Percentiles rank a stretch among this genome's conserved stretches.
These are phyloP conservation scores for Pyrgilauda ruficollis DNA, from an alignment of 2,113 vertebrate species.

Conservation along the genomic window DNA sequence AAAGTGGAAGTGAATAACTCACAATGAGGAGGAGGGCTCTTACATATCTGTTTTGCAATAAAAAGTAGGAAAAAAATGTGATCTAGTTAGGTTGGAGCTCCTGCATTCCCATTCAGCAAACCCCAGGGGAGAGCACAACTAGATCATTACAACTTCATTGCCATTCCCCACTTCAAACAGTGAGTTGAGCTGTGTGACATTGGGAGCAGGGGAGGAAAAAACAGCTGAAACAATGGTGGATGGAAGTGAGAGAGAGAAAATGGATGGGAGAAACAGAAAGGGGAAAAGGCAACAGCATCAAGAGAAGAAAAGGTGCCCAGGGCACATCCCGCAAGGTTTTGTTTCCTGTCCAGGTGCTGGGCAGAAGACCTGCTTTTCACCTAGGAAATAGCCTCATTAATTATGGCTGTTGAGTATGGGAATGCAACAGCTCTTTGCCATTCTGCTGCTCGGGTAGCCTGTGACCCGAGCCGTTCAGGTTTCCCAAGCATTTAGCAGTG, in stretches of 20 bases:
- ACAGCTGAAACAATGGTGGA: not conserved
- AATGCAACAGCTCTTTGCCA: slow-evolving; percentile 17
- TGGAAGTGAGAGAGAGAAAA: not conserved
- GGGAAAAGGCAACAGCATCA: not conserved
- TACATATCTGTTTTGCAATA: not conserved
- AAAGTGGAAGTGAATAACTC: not conserved
- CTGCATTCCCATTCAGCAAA: not conserved
- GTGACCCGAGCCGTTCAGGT: not conserved
- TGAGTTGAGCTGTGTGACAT: not conserved
- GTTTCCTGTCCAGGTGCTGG: not conserved
- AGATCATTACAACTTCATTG: not conserved
- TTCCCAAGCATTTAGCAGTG: slow-evolving; percentile 56
- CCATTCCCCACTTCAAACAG: not conserved
- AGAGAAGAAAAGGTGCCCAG: not conserved
- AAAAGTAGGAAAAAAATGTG: not conserved
- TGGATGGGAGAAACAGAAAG: not conserved
- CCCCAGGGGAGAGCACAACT: not conserved
- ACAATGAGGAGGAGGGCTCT: not conserved
- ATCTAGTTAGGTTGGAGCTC: not conserved
- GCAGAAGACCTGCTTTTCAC: not conserved
- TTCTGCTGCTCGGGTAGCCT: slow-evolving; percentile 11
- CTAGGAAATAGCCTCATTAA: slow-evolving; percentile 18
- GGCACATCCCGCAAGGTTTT: not conserved
- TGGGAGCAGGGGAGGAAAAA: not conserved
- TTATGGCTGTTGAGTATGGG: slow-evolving; percentile 20